Conservation (phyloP, 2,113 vertebrate species). For the Chaetorhynchus papuensis region DNA sequence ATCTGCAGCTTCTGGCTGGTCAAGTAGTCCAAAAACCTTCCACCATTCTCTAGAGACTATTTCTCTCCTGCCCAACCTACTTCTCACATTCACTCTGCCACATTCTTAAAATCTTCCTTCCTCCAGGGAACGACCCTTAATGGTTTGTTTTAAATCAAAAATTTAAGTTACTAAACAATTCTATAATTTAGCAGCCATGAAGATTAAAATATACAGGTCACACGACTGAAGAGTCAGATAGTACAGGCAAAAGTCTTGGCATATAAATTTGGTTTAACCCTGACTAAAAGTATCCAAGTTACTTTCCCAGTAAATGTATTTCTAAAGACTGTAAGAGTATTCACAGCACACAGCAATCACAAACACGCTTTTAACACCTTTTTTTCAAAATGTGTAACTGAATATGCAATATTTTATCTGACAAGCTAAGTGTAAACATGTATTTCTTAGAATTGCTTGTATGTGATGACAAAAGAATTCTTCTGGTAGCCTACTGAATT, state of each 20-base stretch:
- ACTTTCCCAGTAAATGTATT: not conserved
- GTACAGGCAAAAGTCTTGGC: not conserved
- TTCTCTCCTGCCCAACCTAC: not conserved
- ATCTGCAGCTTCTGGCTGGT: not conserved
- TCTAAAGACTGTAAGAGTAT: not conserved
- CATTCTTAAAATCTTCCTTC: not conserved
- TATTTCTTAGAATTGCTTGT: not conserved
- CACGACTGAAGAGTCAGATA: not conserved
- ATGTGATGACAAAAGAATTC: not conserved
- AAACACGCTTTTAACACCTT: not conserved
- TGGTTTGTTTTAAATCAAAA: not conserved
- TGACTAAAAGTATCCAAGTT: not conserved
- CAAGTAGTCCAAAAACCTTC: not conserved
- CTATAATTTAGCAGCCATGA: not conserved
- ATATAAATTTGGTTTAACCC: not conserved
- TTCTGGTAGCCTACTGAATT: not conserved
- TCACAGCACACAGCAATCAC: not conserved
- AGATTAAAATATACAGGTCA: not conserved
- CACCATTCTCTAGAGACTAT: not conserved
- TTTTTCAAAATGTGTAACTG: not conserved
- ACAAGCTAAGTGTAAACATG: not conserved
- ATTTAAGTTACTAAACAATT: not conserved
- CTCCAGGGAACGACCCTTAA: not conserved
- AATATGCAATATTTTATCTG: not conserved
- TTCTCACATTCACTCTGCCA: not conserved